Conservation (phyloP, 2,797 vertebrate species). For the Periparus ater region DNA sequence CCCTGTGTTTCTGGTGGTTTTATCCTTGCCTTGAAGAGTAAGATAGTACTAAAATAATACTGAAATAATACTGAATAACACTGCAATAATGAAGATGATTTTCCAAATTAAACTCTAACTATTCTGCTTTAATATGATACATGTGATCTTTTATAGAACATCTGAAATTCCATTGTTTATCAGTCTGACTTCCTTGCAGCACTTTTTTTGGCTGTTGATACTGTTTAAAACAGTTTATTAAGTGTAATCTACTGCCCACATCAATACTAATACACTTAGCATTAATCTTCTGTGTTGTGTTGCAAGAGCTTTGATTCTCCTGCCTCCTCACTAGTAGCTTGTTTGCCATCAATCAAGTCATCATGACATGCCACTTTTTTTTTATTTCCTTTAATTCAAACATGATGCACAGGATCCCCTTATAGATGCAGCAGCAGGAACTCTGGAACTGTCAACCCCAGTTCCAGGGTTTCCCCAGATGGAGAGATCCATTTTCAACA, state of each 20-base stretch:
- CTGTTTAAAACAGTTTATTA: conserved; percentile 18
- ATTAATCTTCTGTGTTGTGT: background rate
- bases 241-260: background rate
- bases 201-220: background rate
- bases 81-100: background rate
- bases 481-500: background rate
- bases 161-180: background rate
- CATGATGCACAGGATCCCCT: background rate
- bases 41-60: background rate
- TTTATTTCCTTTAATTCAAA: background rate
- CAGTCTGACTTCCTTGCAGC: background rate
- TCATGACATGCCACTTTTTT: background rate
- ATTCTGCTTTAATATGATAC: background rate
- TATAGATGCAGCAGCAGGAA: background rate
- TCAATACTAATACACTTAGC: background rate
- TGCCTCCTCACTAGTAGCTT: background rate
- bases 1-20: background rate
- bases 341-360: background rate
- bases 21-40: background rate
- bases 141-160: background rate
- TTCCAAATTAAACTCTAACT: background rate
- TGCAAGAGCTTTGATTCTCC: background rate
- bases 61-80: background rate
- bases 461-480: background rate
- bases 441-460: background rate